A percentile compares a stretch with the other conserved stretches of the same genome.
These are phyloP conservation scores for Sesia bembeciformis DNA, from an alignment of 2,888 invertebrate species.

Conservation along the genomic window DNA sequence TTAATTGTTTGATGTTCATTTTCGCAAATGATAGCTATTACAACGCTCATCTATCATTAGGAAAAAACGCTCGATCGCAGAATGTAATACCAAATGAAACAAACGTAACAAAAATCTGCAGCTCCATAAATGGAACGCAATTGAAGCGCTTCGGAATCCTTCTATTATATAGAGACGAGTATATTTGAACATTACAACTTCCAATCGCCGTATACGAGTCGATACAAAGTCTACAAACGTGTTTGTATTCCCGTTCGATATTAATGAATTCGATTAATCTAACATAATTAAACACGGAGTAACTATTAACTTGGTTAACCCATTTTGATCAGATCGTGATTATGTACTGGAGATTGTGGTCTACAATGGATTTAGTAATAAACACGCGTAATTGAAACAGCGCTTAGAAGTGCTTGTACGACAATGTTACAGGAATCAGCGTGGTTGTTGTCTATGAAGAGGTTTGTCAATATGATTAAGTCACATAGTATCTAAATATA, in stretches of 20 bases:
- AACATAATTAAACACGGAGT: conserved; percentile 16
- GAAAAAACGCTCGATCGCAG: neutral
- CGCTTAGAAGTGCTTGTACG: neutral
- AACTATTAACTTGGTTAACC: conserved; percentile 17
- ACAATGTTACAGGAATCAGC: no score
- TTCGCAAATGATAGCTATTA: neutral
- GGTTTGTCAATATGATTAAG: no score
- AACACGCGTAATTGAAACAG: neutral
- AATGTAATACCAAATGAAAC: neutral
- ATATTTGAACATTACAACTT: neutral
- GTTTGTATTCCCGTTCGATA: conserved; percentile 5
- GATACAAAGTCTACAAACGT: neutral
- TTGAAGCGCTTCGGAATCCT: neutral
- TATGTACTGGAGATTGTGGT: neutral
- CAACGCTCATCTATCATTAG: neutral
- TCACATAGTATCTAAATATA: no score
- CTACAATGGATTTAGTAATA: neutral
- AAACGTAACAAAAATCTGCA: neutral
- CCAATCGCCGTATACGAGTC: neutral
- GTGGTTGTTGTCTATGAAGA: no score
- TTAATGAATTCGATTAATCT: conserved; percentile 24
- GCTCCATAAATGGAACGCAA: neutral
- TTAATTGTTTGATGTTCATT: neutral
- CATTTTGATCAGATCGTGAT: conserved; percentile 10
- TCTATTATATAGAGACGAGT: neutral